A percentile compares a stretch with the other conserved stretches of the same genome.
Conservation (phyloP, 2,797 vertebrate species). For the Periparus ater region DNA sequence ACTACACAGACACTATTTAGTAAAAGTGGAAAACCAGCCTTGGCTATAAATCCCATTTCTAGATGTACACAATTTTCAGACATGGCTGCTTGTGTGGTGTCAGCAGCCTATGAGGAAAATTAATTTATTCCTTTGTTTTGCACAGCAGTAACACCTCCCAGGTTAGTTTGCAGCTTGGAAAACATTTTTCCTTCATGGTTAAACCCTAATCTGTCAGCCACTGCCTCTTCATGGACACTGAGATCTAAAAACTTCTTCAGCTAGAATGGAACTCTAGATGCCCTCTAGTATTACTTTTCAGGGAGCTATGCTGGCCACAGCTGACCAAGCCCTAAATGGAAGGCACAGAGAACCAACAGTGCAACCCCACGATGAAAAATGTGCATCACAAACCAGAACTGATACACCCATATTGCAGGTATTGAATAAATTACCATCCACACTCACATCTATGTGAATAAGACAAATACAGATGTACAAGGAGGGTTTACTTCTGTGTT, state of each 20-base stretch:
- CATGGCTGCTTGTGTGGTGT: neutral
- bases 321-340: neutral
- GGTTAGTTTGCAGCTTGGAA: neutral
- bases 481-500: neutral
- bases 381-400: neutral
- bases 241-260: neutral
- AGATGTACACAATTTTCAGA: neutral
- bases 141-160: neutral
- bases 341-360: neutral
- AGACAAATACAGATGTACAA: neutral
- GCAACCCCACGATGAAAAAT: accelerated
- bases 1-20: neutral
- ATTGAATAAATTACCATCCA: neutral
- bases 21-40: neutral
- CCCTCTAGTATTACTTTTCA: neutral
- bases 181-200: neutral
- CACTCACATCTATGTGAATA: neutral
- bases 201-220: neutral
- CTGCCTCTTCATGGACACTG: neutral
- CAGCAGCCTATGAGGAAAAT: neutral
- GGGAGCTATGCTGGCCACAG: too few species aligned
- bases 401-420: neutral
- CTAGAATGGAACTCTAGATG: neutral
- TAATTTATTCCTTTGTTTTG: neutral
- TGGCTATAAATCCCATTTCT: neutral